Evolutionary conservation across 2,888 invertebrate genomes (phyloP).

Genomic region (Gastrophysa polygoni): DNA sequence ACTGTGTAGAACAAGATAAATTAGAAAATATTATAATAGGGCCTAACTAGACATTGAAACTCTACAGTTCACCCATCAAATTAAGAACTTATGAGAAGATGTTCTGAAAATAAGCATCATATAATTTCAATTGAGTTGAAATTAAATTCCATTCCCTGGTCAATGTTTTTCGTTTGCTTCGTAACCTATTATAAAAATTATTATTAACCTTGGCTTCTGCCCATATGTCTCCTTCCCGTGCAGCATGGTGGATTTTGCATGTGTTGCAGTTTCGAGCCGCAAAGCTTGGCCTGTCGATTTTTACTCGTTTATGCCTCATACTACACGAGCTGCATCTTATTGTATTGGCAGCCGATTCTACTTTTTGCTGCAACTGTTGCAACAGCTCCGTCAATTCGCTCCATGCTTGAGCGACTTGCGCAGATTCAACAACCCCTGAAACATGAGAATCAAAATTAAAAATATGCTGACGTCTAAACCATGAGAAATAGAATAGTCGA

Average conservation of each 20-base stretch:
- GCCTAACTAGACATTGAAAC: too few species aligned
- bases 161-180: too few species aligned
- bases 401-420: constrained; percentile 86
- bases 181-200: too few species aligned
- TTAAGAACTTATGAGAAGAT: too few species aligned
- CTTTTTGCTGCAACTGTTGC: constrained; percentile 89
- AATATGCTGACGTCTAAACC: too few species aligned
- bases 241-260: constrained; percentile 88
- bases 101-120: too few species aligned
- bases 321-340: constrained; percentile 95
- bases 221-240: constrained; percentile 96
- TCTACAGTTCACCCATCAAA: too few species aligned
- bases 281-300: constrained; percentile 86
- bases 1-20: too few species aligned
- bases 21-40: too few species aligned
- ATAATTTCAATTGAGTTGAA: too few species aligned
- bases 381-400: constrained; percentile 83
- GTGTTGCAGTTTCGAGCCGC: constrained; percentile 90
- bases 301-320: constrained; percentile 84
- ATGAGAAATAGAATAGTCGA: too few species aligned
- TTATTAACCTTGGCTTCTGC: constrained; percentile 73
- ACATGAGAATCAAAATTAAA: neutral
- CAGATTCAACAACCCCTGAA: constrained; percentile 68
- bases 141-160: too few species aligned
- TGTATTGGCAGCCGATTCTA: constrained; percentile 93